Evolutionary conservation across 2,797 vertebrate species (phyloP), one percentile per base, ranked within the genome.

Genomic region (Sitta carolinensis): DNA sequence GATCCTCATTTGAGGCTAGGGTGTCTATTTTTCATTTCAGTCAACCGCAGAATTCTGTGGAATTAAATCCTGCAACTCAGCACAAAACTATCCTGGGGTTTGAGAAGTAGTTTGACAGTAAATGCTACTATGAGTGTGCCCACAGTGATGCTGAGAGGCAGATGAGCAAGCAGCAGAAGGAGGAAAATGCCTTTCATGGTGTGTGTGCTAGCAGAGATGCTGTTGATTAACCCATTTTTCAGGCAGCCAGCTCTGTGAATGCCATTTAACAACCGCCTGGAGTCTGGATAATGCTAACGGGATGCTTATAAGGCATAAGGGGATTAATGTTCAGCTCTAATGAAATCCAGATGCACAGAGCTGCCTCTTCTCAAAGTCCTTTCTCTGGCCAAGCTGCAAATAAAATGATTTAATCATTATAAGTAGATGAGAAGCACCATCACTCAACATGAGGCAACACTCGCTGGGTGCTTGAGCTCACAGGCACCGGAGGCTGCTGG

Each of bases 331-430:
- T 92, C 63, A 52, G 26, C 64, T 87, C 70, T 97, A 96, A 97
- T 95, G 88, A 92, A 97, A 90, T 82, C 96, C 97, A 98, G 96
- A 97, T 95, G 96, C 75, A 54, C 82, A 78, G 81, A 92, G 79
- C 83, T 94, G 90, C 74, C 57, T 97, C 84, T 93, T 84, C 66
- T 93, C 81, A 90, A 95, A 64, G 84, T 84, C 88, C 81, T 57
- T 84, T 74, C 88, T 54, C 8, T 68, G 88, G 90, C 87, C 91
- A 89, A 92, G 73, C 73, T 91, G 89, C 92, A 90, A 93, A 93
- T 89, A 25, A 78, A 90, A 75, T 62, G 2, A 76, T 95, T 94
- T 90, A 94, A 64, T 76, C 16, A 13, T 40, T 81, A 54, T 84
- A 84, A 91, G 94, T 67, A 81, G 79, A 69, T n/a, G 66, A 83